Evolutionary conservation across 2,888 invertebrate species (phyloP).

Genomic region (Conchocele bisecta): DNA sequence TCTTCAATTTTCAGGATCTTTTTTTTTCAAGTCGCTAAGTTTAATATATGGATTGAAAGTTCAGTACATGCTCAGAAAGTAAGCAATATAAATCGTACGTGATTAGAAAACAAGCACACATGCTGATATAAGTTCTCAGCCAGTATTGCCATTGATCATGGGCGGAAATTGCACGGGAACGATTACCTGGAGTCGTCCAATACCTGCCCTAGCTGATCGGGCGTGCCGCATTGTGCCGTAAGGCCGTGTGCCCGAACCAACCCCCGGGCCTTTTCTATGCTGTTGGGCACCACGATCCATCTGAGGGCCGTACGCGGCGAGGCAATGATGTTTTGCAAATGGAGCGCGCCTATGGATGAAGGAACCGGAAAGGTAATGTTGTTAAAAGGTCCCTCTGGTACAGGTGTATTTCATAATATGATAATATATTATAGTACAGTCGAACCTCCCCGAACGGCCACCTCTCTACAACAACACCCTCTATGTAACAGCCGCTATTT

Average conservation of each 20-base stretch:
- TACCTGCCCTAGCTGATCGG: conserved; percentile 57
- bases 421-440: too few species aligned
- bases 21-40: too few species aligned
- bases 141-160: neutral
- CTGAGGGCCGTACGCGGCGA: conserved; percentile 65
- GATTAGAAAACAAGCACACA: neutral
- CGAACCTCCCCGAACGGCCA: too few species aligned
- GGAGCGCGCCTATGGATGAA: too few species aligned
- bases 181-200: conserved; percentile 66
- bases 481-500: too few species aligned
- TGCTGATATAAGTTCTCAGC: neutral
- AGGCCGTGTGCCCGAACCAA: conserved; percentile 57
- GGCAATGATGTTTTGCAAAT: conserved; percentile 65
- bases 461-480: too few species aligned
- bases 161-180: neutral
- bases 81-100: neutral
- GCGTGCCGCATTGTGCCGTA: conserved; percentile 57
- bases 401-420: too few species aligned
- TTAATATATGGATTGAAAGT: too few species aligned
- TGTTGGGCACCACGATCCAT: conserved; percentile 68
- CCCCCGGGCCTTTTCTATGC: conserved; percentile 58
- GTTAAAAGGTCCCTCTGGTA: too few species aligned
- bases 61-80: too few species aligned
- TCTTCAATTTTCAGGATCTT: too few species aligned
- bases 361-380: too few species aligned